A percentile compares a stretch with the other conserved stretches of the same genome.
These are phyloP conservation scores for Meleagris gallopavo DNA, from an alignment of 2,113 vertebrate species.

Conservation along the genomic window DNA sequence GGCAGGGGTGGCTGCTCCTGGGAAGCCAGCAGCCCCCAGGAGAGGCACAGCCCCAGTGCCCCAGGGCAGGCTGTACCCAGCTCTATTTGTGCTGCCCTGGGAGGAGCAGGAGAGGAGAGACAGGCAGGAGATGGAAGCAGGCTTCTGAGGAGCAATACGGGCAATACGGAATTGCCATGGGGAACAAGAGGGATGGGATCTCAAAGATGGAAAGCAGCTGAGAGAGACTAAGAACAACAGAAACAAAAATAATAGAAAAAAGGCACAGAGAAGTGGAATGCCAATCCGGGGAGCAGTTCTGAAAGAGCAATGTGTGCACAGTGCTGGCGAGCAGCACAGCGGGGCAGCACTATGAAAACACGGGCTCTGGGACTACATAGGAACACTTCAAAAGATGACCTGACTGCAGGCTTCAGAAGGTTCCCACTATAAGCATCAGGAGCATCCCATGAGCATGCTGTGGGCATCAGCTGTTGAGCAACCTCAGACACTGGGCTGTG, in stretches of 20 bases:
- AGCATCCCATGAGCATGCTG: not conserved
- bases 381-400: not conserved
- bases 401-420: not conserved
- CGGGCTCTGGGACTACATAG: not conserved
- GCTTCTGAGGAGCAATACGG: not conserved
- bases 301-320: not conserved
- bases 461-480: not conserved
- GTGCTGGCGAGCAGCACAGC: not conserved
- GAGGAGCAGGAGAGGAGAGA: not conserved
- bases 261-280: not conserved
- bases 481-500: not conserved
- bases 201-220: not conserved
- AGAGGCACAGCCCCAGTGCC: not conserved
- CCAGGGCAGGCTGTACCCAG: not conserved
- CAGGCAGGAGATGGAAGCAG: not conserved
- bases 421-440: not conserved
- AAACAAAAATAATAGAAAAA: not conserved
- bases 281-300: not conserved
- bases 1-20: not conserved
- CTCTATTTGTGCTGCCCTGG: not conserved
- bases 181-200: conserved; percentile 11
- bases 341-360: not conserved
- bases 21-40: not conserved
- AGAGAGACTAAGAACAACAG: conserved; percentile 1
- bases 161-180: not conserved